Conservation (phyloP, 2,113 vertebrate species). For the Gymnorhina tibicen region DNA sequence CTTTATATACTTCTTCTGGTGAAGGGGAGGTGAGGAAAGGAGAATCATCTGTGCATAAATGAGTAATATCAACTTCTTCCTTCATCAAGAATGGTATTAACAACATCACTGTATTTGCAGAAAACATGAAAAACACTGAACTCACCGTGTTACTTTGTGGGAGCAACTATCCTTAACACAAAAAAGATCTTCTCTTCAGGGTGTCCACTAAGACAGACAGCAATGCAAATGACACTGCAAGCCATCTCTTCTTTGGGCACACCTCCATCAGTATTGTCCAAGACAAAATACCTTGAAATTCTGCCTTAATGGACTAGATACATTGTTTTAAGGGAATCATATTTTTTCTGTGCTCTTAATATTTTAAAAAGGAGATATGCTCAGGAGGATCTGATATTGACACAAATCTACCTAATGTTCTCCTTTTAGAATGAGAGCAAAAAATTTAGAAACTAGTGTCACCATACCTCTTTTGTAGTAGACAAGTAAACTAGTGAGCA, state of each 20-base stretch:
- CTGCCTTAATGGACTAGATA: background rate
- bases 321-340: background rate
- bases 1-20: background rate
- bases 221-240: background rate
- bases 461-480: background rate
- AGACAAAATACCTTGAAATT: background rate
- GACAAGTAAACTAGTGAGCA: background rate
- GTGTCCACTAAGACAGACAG: background rate
- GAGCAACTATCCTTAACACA: background rate
- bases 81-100: background rate
- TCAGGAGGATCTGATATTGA: background rate
- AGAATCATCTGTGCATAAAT: background rate
- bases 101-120: background rate
- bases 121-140: background rate
- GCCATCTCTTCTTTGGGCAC: background rate
- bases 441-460: background rate
- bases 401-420: background rate
- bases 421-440: background rate
- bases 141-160: background rate
- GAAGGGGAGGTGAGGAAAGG: background rate
- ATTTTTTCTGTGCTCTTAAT: background rate
- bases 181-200: background rate
- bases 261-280: background rate
- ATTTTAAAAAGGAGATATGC: background rate
- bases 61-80: background rate